Evolutionary conservation across 2,888 invertebrate species (phyloP).

Genomic region (Metacarcinus magister): DNA sequence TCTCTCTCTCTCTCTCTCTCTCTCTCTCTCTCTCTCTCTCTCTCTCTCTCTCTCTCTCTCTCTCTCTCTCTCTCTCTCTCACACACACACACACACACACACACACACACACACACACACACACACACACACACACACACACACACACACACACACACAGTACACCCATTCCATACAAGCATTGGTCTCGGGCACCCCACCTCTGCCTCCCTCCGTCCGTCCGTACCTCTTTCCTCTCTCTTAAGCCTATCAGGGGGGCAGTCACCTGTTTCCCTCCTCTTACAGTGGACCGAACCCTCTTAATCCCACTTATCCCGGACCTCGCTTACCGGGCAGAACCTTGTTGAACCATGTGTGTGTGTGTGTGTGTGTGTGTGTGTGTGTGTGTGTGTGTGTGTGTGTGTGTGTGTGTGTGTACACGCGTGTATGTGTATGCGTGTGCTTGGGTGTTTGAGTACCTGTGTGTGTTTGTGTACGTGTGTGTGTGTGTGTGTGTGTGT

Average conservation of each 20-base stretch:
- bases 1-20: constrained; percentile 53
- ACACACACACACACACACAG: constrained; percentile 54
- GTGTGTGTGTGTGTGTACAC: background rate
- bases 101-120: too few species aligned
- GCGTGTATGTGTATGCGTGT: background rate
- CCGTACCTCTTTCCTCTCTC: background rate
- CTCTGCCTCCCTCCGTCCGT: background rate
- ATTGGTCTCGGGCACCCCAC: background rate
- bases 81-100: too few species aligned
- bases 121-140: constrained; percentile 36
- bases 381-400: constrained; percentile 7
- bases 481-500: background rate
- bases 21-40: constrained; percentile 44
- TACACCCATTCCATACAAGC: background rate
- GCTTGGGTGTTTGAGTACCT: background rate
- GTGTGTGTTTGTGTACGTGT: background rate
- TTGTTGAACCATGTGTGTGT: background rate
- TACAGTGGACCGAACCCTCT: constrained; percentile 16
- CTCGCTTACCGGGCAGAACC: constrained; percentile 16
- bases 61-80: constrained; percentile 13
- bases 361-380: background rate
- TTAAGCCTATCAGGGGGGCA: constrained; percentile 39
- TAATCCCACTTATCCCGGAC: constrained; percentile 14
- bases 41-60: constrained; percentile 52
- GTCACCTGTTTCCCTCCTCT: constrained; percentile 52